Evolutionary conservation across 2,888 invertebrate species (phyloP), one percentile per base, ranked within the genome.

Genomic region (Scrobipalpa atriplicella): DNA sequence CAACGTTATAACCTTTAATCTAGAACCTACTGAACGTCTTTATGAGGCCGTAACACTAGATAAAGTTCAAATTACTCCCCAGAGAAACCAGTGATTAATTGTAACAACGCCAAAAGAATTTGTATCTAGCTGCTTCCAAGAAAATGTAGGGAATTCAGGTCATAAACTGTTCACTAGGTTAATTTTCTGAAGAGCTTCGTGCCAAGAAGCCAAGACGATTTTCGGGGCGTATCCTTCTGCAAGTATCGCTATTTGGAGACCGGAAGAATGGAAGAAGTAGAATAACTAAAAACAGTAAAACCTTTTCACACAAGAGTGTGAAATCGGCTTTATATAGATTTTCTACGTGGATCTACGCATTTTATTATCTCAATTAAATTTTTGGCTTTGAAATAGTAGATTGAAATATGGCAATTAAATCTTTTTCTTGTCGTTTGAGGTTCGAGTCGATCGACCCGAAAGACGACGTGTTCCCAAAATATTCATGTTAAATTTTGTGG

Each of bases 61-160:
- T 38, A 58, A 58, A 58, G 58, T 58, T n/a, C 36, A 16, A 38
- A 58, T 38, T 38, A 38, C 16, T 38, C 58, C 9, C 58, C 16
- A 38, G 58, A 58, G 58, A 36, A 11, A 11, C 58, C 36, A 38
- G 41, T 62, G 62, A 62, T 62, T 47, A 62, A 62, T 62, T 62
- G 62, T 47, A 8, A 21, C 62, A 43, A 36, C 58, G 58, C 38
- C 38, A 58, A 58, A 58, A 58, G 58, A 58, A 58, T 58, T 29
- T 54, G 54, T 54, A 54, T 54, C 54, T 7, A 54, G 21, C 19
- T 21, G 41, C 11, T 18, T 56, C 21, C 29, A 41, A 61, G 29
- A 61, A 39, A 38, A 61, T 29, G 41, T 61, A 19, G 13, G 41
- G 18, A 38, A 61, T 39, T 61, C 19, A 61, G 41, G 39, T 61